These are phyloP conservation scores for Drosophila ohnishii DNA, from an alignment of 1,140 invertebrate species.

Conservation along the genomic window DNA sequence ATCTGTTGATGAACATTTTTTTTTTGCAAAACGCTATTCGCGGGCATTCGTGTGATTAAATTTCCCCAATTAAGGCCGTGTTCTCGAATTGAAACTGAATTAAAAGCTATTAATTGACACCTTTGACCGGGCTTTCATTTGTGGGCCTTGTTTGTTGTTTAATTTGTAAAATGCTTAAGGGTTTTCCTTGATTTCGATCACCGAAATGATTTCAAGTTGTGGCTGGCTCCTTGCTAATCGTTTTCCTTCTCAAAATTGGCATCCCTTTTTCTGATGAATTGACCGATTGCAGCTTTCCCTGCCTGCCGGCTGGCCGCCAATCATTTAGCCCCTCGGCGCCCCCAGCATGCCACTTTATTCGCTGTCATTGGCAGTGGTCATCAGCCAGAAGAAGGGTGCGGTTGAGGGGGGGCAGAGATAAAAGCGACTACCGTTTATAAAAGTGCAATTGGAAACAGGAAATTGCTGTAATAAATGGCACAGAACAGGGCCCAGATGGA, in stretches of 20 bases:
- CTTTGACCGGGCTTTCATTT: not conserved
- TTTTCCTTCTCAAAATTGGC: not conserved
- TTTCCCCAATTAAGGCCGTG: not conserved
- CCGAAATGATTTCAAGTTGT: not conserved
- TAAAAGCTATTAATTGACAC: not conserved
- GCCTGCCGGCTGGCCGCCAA: constrained; percentile 9
- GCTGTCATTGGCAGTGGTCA: constrained; percentile 8
- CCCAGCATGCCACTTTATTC: constrained; percentile 8
- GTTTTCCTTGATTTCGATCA: not conserved
- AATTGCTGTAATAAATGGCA: constrained; percentile 77
- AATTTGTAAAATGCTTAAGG: not conserved
- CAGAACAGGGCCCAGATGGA: constrained; percentile 53
- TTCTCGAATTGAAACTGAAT: constrained; percentile 5
- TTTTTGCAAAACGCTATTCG: not conserved
- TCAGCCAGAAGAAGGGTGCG: not conserved
- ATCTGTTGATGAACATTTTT: constrained; percentile 7
- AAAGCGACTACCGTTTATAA: constrained; percentile 77
- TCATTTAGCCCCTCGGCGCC: constrained; percentile 24
- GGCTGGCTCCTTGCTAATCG: not conserved
- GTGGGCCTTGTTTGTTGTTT: not conserved
- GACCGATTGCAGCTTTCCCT: constrained; percentile 24
- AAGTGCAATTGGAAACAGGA: constrained; percentile 74
- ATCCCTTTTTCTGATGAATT: constrained; percentile 29
- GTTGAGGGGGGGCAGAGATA: constrained; percentile 6
- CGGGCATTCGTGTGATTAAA: not conserved